Percentiles rank a stretch among this genome's conserved stretches.
Evolutionary conservation across 2,797 vertebrate species (phyloP).

Genomic region (Scomberomorus guttatus): DNA sequence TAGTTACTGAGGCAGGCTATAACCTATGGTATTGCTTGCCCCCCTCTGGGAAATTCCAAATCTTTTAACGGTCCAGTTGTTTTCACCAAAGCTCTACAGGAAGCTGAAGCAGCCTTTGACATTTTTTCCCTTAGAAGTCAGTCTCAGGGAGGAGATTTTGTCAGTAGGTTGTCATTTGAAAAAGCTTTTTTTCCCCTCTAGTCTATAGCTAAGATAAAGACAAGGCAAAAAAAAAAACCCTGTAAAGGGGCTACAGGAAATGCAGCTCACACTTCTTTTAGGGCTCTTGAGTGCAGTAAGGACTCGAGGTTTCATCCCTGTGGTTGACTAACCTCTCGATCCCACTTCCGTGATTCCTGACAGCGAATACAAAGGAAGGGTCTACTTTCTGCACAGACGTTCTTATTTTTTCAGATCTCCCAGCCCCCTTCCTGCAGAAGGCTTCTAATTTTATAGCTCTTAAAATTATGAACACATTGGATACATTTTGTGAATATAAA

Average conservation of each 20-base stretch:
- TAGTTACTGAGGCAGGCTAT: conserved; percentile 1
- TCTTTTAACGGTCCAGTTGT: conserved; percentile 20
- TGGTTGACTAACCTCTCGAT: conserved; percentile 20
- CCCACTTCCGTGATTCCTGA: conserved; percentile 18
- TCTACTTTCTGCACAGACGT: too few relatives aligned
- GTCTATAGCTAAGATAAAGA: conserved; percentile 14
- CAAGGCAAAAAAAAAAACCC: not conserved
- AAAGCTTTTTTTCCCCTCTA: not conserved
- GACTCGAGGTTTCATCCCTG: conserved; percentile 19
- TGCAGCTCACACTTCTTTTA: conserved; percentile 3
- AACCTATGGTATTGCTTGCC: conserved; percentile 7
- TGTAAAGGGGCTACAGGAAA: conserved; percentile 15
- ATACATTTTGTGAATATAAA: not conserved
- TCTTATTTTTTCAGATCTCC: not conserved
- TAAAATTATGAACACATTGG: not conserved
- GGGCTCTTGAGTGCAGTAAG: not conserved
- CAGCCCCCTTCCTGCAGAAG: not conserved
- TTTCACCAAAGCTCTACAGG: conserved; percentile 30
- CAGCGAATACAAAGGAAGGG: conserved; percentile 7
- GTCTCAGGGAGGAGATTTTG: conserved; percentile 39
- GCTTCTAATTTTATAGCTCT: not conserved
- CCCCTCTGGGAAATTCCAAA: conserved; percentile 47
- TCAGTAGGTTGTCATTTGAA: conserved; percentile 46
- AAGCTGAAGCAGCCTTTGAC: conserved; percentile 35
- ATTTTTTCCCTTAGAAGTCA: conserved; percentile 21